Evolutionary conservation across 2,888 invertebrate species (phyloP).

Genomic region (Rapana venosa): DNA sequence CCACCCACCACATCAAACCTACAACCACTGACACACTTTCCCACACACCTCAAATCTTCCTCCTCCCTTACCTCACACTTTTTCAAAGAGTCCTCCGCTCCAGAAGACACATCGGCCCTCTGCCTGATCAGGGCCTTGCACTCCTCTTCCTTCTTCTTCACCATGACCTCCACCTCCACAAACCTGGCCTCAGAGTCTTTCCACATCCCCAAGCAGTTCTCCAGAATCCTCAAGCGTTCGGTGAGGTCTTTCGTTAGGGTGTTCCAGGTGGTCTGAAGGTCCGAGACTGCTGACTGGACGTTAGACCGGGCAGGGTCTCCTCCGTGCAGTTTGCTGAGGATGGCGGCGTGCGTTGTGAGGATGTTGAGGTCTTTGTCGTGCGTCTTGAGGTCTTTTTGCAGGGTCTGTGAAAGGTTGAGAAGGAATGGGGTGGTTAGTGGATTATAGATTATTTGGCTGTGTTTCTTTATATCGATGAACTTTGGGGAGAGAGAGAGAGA

Average conservation of each 20-base stretch:
- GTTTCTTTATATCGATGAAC: too few species aligned
- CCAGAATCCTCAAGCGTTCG: slow-evolving; percentile 56
- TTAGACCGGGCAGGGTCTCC: slow-evolving; percentile 34
- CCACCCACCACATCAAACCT: too few species aligned
- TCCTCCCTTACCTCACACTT: background rate
- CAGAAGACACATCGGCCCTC: slow-evolving; percentile 58
- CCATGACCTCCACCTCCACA: slow-evolving; percentile 56
- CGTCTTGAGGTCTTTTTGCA: background rate
- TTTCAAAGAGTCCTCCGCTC: slow-evolving; percentile 58
- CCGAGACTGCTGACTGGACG: slow-evolving; percentile 49
- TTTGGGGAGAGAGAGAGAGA: too few species aligned
- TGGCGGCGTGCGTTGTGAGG: background rate
- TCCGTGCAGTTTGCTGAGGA: background rate
- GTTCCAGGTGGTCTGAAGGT: slow-evolving; percentile 63
- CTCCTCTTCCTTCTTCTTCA: slow-evolving; percentile 64
- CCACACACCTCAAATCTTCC: too few species aligned
- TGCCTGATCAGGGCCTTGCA: slow-evolving; percentile 60
- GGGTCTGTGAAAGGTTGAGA: background rate
- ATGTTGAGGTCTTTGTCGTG: background rate
- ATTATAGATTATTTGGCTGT: too few species aligned
- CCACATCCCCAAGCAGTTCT: slow-evolving; percentile 64
- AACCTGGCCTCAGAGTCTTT: slow-evolving; percentile 66
- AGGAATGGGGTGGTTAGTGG: too few species aligned
- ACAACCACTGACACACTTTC: too few species aligned
- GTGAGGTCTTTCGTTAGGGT: slow-evolving; percentile 55